These are phyloP conservation scores for Saimiri boliviensis DNA, from an alignment of 2,113 vertebrate genomes.

Conservation along the genomic window DNA sequence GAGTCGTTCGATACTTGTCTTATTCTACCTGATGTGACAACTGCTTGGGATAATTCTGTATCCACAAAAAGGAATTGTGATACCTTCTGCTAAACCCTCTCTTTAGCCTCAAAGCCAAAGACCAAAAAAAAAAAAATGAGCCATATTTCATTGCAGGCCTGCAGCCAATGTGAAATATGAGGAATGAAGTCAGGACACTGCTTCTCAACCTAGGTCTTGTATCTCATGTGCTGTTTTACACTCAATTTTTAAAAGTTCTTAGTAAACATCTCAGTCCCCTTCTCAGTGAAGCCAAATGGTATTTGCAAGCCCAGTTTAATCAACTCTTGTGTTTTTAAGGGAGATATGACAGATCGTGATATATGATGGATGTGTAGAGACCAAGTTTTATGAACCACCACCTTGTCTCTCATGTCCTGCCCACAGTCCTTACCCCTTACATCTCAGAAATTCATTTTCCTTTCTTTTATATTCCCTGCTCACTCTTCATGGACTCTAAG, in stretches of 20 bases:
- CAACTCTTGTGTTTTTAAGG: not conserved
- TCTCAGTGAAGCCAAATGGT: not conserved
- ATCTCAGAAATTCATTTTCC: not conserved
- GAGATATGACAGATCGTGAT: not conserved
- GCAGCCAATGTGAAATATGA: slow-evolving; percentile 20
- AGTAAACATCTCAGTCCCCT: not conserved
- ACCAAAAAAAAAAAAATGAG: not conserved
- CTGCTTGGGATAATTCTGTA: not conserved
- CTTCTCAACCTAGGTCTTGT: not conserved
- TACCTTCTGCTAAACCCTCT: not conserved
- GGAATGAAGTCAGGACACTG: not conserved
- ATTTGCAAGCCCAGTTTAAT: not conserved
- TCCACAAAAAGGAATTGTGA: not conserved
- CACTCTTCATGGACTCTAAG: not conserved
- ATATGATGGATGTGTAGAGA: not conserved
- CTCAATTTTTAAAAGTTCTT: not conserved
- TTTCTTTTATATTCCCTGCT: not conserved
- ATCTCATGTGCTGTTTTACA: not conserved
- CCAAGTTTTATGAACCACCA: not conserved
- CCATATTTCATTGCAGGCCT: not conserved
- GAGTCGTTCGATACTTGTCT: not conserved
- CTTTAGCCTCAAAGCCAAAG: not conserved
- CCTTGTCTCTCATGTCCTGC: not conserved
- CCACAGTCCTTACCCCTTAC: not conserved
- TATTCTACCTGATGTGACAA: not conserved